Evolutionary conservation across 2,888 invertebrate species (phyloP), one percentile per base, ranked within the genome.

Genomic region (Plusia festucae): DNA sequence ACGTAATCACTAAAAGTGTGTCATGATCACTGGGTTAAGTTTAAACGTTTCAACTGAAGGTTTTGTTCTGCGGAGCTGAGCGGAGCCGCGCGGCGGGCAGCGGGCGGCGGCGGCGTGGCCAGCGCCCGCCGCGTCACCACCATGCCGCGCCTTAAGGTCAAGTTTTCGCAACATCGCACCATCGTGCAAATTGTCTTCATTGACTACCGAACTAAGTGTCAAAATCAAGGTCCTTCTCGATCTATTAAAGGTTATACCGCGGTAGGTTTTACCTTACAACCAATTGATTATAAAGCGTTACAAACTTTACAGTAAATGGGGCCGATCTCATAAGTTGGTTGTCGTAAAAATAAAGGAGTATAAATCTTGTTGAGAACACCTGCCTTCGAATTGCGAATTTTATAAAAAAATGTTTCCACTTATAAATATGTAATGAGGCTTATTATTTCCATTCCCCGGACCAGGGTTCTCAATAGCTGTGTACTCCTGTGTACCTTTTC

Each of bases 21-120:
- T 94, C 95, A 95, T 94, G 95, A 94, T 93, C 94, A 95, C 90
- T 95, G 88, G 95, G 95, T 95, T 93, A 95, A 95, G 94, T 95
- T 95, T 94, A 94, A 93, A 93, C 90, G 79, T 77, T 78, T 64
- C 75, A 90, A 90, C 70, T 68, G 79, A 79, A 79, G 79, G 79
- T 79, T 79, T 70, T 70, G 66, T 59, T 32, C 58, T 54, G 70
- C 53, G 65, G 65, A 73, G 69, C 65, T 57, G 61, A 32, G 57
- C 52, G 54, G 65, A 49, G 40, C 40, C n/a, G 46, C 3, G 46
- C 46, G 18, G 46, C 6, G 46, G 7, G 46, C n/a, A n/a, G 18
- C 46, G 16, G 18, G 30, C 30, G 9, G 46, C 13, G 44, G 65
- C 49, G 63, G 55, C 60, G 63, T 53, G 68, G 53, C 62, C 70